A percentile compares a stretch with the other conserved stretches of the same genome.
Conservation (phyloP, 2,113 vertebrate genomes). For the Gallinago jamesoni region DNA sequence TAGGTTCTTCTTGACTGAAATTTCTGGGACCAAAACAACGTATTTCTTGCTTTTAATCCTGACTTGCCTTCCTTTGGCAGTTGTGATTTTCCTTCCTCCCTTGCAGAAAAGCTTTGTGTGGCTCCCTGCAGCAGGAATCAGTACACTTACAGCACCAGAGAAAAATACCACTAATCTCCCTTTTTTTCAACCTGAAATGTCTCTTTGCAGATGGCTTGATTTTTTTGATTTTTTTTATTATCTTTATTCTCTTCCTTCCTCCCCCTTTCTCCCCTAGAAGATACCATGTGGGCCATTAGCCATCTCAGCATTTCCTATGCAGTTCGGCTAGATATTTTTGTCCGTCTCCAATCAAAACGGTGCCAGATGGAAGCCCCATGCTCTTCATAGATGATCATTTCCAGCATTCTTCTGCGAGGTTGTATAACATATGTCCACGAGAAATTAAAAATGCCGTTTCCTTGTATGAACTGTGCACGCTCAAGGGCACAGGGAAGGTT, state of each 20-base stretch:
- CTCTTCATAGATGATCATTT: slow-evolving; percentile 58
- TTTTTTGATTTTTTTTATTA: background rate
- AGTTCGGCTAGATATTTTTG: slow-evolving; percentile 28
- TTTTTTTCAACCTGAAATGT: background rate
- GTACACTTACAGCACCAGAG: background rate
- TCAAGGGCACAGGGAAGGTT: slow-evolving; percentile 9
- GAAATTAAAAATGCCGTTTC: slow-evolving; percentile 42
- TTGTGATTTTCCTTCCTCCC: background rate
- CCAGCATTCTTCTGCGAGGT: slow-evolving; percentile 37
- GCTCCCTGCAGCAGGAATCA: background rate
- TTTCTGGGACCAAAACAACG: background rate
- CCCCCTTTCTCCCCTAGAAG: background rate
- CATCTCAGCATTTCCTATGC: background rate
- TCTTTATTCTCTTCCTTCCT: background rate
- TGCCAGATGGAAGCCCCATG: slow-evolving; percentile 66
- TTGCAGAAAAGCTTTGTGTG: background rate
- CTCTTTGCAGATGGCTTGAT: background rate
- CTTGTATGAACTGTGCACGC: background rate
- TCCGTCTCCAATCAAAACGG: background rate
- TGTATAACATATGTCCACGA: slow-evolving; percentile 51
- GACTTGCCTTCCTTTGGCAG: background rate
- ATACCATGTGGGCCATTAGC: background rate
- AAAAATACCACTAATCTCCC: background rate
- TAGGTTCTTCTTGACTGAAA: background rate
- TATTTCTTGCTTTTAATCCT: slow-evolving; percentile 5